Base-by-base conservation (phyloP, 1,140 invertebrate species). In the Phymastichus coffea region DNA sequence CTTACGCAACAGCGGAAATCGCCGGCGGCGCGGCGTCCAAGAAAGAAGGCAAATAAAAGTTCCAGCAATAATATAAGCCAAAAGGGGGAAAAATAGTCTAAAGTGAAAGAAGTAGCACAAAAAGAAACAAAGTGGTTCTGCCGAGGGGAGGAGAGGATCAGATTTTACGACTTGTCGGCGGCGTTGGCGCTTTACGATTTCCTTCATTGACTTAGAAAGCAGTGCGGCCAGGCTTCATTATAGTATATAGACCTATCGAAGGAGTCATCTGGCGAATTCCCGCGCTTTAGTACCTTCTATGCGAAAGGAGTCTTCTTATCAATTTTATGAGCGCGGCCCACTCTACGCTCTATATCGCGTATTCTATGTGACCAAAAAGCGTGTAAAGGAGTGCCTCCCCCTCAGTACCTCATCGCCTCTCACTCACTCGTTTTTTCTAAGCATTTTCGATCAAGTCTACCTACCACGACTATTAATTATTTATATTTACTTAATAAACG, bases 1-100 rank as follows among this genome's bases (percentile, higher is more conserved):
- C 65, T 68, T 70, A 67, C 63, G 63, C 67, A 68, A 63, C 60
- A 28, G 49, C 63, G 63, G 40, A 65, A 66, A 70, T 66, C 55
- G 59, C 30, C 57, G 48, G 30, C 53, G 23, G 14, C 41, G 57
- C 28, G 23, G 20, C 8, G n/a, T 19, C 12, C 4, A 20, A 37
- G 15, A 40, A 26, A 46, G 20, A 56, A 23, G 38, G 43, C 28
- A 38, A 33, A 56, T 19, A 28, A 30, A 1, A 15, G 8, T n/a
- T n/a, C n/a, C n/a, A n/a, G n/a, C n/a, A n/a, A n/a, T n/a, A n/a
- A n/a, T n/a, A n/a, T n/a, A n/a, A n/a, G 22, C 1, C 4, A 2
- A 22, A 38, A 17, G 14, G 15, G 12, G 35, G 12, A 22, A 48
- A 30, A n/a, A n/a, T n/a, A n/a, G n/a, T n/a, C n/a, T n/a, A n/a